These are phyloP conservation scores for Conomelus anceps DNA, from an alignment of 2,888 invertebrate genomes.

Conservation along the genomic window DNA sequence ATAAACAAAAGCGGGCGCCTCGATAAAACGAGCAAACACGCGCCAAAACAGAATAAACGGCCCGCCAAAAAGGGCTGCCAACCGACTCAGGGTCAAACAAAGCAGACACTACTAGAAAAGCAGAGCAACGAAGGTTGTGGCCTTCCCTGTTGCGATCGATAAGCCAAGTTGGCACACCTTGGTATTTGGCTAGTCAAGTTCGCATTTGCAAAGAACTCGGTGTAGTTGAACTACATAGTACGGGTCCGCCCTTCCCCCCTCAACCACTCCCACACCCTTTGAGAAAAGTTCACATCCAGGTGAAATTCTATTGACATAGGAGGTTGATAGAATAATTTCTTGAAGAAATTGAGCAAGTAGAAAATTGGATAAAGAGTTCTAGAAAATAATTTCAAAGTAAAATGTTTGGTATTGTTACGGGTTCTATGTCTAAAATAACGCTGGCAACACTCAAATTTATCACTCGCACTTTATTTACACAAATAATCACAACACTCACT, in stretches of 20 bases:
- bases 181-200: neutral
- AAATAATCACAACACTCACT: no score
- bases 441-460: no score
- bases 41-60: neutral
- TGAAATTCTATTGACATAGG: neutral
- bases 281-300: neutral
- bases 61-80: neutral
- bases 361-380: neutral
- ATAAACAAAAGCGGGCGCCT: neutral
- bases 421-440: no score
- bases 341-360: neutral
- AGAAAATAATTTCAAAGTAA: no score
- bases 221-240: neutral
- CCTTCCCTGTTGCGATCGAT: neutral
- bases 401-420: no score
- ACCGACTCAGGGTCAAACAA: neutral
- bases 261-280: no score
- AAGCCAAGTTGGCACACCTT: neutral
- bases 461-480: no score
- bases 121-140: neutral
- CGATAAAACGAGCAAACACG: neutral
- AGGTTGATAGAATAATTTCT: neutral
- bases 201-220: neutral
- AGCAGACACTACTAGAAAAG: neutral
- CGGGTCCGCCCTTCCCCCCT: neutral